Evolutionary conservation across 2,888 invertebrate species (phyloP).

Genomic region (Osmoderma eremita): DNA sequence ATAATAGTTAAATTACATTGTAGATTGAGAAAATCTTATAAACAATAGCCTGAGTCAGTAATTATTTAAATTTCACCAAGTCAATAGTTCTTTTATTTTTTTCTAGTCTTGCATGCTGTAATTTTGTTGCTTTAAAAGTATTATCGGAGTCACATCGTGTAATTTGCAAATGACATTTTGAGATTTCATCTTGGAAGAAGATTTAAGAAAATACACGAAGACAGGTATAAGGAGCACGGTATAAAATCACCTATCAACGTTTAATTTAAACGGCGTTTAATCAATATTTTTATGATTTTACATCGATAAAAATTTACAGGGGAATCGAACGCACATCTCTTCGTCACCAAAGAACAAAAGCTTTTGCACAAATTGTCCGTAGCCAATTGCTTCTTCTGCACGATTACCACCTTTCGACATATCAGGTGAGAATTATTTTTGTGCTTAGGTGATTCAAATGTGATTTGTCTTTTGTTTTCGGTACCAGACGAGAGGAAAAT

Average conservation of each 20-base stretch:
- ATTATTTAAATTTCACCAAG: slow-evolving; percentile 4
- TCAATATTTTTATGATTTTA: slow-evolving; percentile 18
- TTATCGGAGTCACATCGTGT: not conserved
- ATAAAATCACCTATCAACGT: not conserved
- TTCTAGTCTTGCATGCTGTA: slow-evolving; percentile 29
- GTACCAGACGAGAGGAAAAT: slow-evolving; percentile 41
- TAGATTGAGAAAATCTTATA: too few relatives aligned
- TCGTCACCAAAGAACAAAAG: slow-evolving; percentile 40
- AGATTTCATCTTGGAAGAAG: not conserved
- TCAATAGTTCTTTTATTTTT: slow-evolving; percentile 5
- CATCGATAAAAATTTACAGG: slow-evolving; percentile 44
- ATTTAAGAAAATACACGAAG: not conserved
- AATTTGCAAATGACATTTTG: not conserved
- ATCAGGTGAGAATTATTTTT: slow-evolving; percentile 42
- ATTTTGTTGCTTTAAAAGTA: slow-evolving; percentile 9
- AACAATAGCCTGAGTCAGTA: too few relatives aligned
- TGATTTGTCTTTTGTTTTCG: slow-evolving; percentile 1
- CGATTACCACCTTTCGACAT: slow-evolving; percentile 44
- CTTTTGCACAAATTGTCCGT: slow-evolving; percentile 46
- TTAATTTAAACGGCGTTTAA: too few relatives aligned
- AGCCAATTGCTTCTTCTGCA: slow-evolving; percentile 46
- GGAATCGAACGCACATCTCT: slow-evolving; percentile 46
- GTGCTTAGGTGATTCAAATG: not conserved
- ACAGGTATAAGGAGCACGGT: not conserved
- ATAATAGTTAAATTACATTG: too few relatives aligned